A percentile compares a stretch with the other conserved stretches of the same genome.
Evolutionary conservation across 2,888 invertebrate genomes (phyloP).

Genomic region (Hirtodrosophila confusa): DNA sequence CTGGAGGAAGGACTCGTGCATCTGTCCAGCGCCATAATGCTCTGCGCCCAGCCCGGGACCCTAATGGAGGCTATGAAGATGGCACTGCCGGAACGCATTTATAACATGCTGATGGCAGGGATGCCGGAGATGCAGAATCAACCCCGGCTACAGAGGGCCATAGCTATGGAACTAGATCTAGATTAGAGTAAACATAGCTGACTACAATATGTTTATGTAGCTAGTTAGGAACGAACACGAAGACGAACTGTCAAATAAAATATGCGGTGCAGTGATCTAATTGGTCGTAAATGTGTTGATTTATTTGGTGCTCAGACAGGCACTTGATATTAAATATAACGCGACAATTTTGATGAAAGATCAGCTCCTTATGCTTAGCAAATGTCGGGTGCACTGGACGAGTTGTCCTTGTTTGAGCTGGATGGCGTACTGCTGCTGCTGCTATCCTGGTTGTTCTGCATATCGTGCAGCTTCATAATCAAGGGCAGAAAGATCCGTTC

Average conservation of each 20-base stretch:
- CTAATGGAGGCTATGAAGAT: slow-evolving; percentile 32
- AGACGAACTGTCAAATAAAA: too few species aligned
- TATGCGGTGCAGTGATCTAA: too few species aligned
- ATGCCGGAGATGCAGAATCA: slow-evolving; percentile 24
- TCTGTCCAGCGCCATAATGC: slow-evolving; percentile 42
- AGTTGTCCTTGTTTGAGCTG: background rate
- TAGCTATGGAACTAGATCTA: slow-evolving; percentile 8
- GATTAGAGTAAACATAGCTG: slow-evolving; percentile 10
- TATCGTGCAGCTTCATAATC: slow-evolving; percentile 11
- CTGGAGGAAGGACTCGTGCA: slow-evolving; percentile 42
- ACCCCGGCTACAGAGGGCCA: background rate
- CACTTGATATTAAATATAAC: too few species aligned
- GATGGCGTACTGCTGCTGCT: too few species aligned
- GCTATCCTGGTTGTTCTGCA: background rate
- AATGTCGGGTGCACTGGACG: slow-evolving; percentile 6
- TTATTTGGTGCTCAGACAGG: too few species aligned
- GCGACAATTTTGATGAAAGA: background rate
- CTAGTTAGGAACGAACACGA: too few species aligned
- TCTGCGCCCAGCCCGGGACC: slow-evolving; percentile 43
- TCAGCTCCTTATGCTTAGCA: background rate
- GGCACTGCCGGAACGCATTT: slow-evolving; percentile 35
- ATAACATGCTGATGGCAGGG: slow-evolving; percentile 23
- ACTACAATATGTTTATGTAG: background rate
- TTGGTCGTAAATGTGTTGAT: background rate
- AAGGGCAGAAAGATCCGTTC: slow-evolving; percentile 6